phyloP scores from a whole-genome alignment of 2,888 invertebrate species.

The Drosophila merina region DNA sequence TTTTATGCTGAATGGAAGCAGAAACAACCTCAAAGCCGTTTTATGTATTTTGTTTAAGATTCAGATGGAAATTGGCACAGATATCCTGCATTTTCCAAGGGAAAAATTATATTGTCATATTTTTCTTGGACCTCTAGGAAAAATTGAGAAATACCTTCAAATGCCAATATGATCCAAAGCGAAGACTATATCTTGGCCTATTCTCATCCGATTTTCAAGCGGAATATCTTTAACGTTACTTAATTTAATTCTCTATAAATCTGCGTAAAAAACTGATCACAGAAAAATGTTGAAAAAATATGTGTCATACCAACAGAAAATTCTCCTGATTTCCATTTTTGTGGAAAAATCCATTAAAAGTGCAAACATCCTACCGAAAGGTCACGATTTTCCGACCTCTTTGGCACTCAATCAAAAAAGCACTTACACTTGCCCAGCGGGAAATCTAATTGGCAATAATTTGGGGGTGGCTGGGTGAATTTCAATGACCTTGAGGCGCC shows the following conservation, averaged over 20 bases:
- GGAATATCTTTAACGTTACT: too few species aligned
- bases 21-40: background rate
- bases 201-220: too few species aligned
- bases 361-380: constrained; percentile 17
- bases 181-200: too few species aligned
- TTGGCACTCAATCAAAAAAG: constrained; percentile 38
- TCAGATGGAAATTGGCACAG: background rate
- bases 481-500: constrained; percentile 76
- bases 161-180: too few species aligned
- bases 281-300: too few species aligned
- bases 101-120: too few species aligned
- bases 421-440: constrained; percentile 7
- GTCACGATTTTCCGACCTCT: constrained; percentile 26
- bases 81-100: too few species aligned
- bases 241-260: too few species aligned
- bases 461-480: constrained; percentile 38
- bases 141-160: too few species aligned
- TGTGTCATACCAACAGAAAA: background rate
- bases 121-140: too few species aligned
- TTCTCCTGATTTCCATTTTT: background rate
- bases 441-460: constrained; percentile 21
- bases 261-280: too few species aligned
- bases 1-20: too few species aligned
- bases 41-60: background rate
- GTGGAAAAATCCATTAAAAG: background rate